Base-by-base conservation (phyloP, 2,797 vertebrate genomes). In the Coregonus sp. region DNA sequence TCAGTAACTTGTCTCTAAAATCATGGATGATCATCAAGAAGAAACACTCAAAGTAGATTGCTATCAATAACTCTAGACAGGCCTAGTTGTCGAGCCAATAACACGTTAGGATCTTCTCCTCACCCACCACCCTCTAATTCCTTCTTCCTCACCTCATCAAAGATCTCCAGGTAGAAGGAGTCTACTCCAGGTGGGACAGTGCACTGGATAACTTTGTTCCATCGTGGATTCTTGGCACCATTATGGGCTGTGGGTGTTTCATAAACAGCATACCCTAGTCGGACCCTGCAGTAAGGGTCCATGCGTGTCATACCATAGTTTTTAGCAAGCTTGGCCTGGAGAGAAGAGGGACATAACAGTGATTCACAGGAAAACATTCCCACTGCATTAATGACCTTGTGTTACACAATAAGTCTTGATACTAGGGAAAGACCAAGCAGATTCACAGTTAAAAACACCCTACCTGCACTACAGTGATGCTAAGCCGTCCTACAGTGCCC, bases 241-340 rank as follows among this genome's bases (percentile, higher is more conserved):
- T 99, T 99, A 85, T 99, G 98, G 5, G 98, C 98, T 0, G 98
- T 99, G 2, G 98, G 97, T 0, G 98, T 99, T 89, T 99, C 98
- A 4, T 99, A 99, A 20, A 99, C 97, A 0, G 98, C 97, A 0
- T 98, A 98, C 1, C 98, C 98, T 75, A 99, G 91, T 35, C 98
- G 94, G 79, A 99, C 91, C 5, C 98, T 92, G 76, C 98, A 99
- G 82, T 99, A 99, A 0, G 98, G 98, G 86, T 99, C 98, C 98
- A 99, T 99, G 12, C 98, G 96, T 0, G 98, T 99, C 97, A 99
- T 97, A 0, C 98, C 98, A 0, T 99, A 99, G 86, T 99, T 99
- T 89, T 99, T 99, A 1, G 97, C 97, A 83, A 99, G 82, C 88
- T 98, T 99, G 51, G 96, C 98, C 98, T 99, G 66, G 15, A 15